phyloP scores from a whole-genome alignment of 2,797 vertebrate genomes.

The Darevskia nairensis region DNA sequence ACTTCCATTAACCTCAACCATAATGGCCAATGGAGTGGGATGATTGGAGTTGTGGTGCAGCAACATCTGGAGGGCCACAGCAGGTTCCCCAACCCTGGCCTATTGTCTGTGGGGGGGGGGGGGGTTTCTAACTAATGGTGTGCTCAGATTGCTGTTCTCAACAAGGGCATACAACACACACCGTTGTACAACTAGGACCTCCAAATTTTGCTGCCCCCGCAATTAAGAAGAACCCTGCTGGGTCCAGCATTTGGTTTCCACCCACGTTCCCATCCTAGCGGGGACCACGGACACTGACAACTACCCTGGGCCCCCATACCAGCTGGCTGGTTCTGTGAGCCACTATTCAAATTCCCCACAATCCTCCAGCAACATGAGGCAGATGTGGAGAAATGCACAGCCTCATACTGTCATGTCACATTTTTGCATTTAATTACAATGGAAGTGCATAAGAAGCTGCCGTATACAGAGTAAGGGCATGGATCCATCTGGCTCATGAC shows the following conservation, averaged over 20 bases:
- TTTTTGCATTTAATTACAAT: neutral
- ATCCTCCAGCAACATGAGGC: neutral
- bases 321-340: neutral
- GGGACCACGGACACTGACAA: neutral
- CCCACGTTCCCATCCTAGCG: neutral
- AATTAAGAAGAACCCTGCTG: neutral
- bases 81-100: too few species aligned
- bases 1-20: too few species aligned
- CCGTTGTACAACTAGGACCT: neutral
- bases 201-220: neutral
- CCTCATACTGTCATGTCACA: neutral
- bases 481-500: neutral
- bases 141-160: neutral
- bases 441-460: neutral
- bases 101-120: neutral
- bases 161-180: too few species aligned
- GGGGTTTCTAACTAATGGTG: neutral
- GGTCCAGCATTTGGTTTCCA: neutral
- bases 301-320: neutral
- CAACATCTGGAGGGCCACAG: too few species aligned
- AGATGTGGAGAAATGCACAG: neutral
- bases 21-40: too few species aligned
- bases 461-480: neutral
- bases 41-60: too few species aligned
- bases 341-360: neutral